These are phyloP conservation scores for Timema podura DNA, from an alignment of 2,888 invertebrate species.

Conservation along the genomic window DNA sequence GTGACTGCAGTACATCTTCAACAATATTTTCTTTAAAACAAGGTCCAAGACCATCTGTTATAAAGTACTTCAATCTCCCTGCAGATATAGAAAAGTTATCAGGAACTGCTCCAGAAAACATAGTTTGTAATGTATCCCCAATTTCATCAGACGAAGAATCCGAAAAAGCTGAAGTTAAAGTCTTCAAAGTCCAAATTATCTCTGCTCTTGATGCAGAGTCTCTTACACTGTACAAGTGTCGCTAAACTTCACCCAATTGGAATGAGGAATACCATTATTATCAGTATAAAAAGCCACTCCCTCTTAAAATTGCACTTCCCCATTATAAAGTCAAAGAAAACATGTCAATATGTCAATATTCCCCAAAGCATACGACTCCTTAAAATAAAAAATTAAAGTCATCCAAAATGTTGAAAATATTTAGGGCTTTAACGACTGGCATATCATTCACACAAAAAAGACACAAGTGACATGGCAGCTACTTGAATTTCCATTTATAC, in stretches of 20 bases:
- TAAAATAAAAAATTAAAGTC: no score
- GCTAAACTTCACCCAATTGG: neutral
- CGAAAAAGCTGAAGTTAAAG: neutral
- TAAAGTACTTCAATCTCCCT: neutral
- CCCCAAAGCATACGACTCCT: no score
- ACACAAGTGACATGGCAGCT: no score
- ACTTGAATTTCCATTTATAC: no score
- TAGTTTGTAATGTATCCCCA: neutral
- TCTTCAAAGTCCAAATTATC: neutral
- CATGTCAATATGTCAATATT: neutral
- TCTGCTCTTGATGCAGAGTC: neutral
- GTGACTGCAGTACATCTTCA: neutral
- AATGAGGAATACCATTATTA: neutral
- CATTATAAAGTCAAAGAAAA: neutral
- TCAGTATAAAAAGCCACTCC: neutral
- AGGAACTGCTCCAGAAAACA: conserved; percentile 9
- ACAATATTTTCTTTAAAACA: conserved; percentile 1
- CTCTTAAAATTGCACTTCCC: neutral
- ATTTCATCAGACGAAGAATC: neutral
- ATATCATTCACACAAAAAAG: no score
- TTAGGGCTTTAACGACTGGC: no score
- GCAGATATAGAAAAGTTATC: neutral
- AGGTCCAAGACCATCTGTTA: neutral
- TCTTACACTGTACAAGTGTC: neutral
- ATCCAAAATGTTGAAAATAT: no score